Evolutionary conservation across 2,113 vertebrate species (phyloP).

Genomic region (Lamprotornis superbus): DNA sequence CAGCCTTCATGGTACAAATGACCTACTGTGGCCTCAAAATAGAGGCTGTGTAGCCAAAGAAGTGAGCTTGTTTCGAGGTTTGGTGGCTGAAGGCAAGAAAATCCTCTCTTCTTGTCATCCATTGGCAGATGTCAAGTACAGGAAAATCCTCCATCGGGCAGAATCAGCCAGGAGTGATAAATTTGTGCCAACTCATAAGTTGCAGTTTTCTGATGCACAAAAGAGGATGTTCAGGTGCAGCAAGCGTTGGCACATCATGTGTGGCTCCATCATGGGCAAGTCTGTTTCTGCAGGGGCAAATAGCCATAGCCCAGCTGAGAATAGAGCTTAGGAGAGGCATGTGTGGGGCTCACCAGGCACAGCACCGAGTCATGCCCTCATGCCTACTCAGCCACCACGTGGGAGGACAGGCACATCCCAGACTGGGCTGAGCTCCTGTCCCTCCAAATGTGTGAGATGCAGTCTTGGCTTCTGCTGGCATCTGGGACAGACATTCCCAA

Average conservation of each 20-base stretch:
- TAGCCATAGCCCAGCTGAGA: background rate
- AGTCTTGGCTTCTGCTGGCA: background rate
- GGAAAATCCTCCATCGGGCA: background rate
- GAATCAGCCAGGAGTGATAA: background rate
- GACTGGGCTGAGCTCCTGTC: background rate
- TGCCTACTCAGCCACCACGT: accelerated
- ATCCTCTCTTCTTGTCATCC: background rate
- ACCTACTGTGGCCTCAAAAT: background rate
- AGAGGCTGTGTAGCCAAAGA: background rate
- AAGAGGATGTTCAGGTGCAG: background rate
- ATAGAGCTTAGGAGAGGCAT: background rate
- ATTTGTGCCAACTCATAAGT: accelerated
- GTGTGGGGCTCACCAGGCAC: background rate
- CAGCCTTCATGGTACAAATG: background rate
- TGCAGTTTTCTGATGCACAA: background rate
- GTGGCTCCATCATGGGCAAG: background rate
- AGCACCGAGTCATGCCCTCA: accelerated
- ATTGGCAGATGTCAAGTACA: background rate
- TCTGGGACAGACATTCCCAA: background rate
- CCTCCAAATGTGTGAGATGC: background rate
- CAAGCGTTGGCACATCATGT: background rate
- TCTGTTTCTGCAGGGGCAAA: background rate
- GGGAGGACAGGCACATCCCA: background rate
- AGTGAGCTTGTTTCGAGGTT: background rate
- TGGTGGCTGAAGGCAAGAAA: background rate